Conservation (phyloP, 2,113 vertebrate species). For the Ochotona princeps region DNA sequence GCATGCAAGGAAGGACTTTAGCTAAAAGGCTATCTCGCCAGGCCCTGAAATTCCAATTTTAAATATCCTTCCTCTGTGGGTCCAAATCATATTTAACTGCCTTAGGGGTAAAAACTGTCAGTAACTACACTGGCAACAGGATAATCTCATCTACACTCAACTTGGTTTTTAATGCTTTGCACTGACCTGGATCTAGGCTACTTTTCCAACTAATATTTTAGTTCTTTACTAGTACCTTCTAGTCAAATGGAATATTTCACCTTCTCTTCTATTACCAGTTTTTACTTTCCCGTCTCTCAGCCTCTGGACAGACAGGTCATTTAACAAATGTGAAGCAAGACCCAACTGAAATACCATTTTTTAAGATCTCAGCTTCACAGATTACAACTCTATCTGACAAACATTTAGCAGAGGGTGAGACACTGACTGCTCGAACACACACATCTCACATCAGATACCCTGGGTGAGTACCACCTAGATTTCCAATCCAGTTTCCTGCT, state of each 20-base stretch:
- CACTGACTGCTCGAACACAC: no score
- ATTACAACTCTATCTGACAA: neutral
- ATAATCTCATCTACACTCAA: slow-evolving; percentile 20
- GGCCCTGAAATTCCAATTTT: no score
- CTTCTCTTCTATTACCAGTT: neutral
- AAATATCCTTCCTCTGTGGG: neutral
- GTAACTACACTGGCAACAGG: neutral
- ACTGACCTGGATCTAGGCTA: neutral
- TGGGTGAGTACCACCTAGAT: no score
- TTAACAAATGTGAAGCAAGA: slow-evolving; percentile 14
- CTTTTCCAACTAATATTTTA: slow-evolving; percentile 19
- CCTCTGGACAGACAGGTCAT: neutral
- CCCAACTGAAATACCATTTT: neutral
- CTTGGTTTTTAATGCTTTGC: neutral
- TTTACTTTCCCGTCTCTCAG: neutral
- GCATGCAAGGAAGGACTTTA: no score
- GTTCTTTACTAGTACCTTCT: neutral
- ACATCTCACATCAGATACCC: no score
- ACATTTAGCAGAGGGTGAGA: no score
- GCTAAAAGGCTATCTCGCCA: no score
- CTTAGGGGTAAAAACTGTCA: neutral
- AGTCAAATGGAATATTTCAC: neutral
- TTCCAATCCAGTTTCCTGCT: no score
- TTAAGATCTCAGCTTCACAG: neutral
- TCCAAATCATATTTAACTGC: neutral